Evolutionary conservation across 2,888 invertebrate genomes (phyloP).

Genomic region (Drosophila kokeensis): DNA sequence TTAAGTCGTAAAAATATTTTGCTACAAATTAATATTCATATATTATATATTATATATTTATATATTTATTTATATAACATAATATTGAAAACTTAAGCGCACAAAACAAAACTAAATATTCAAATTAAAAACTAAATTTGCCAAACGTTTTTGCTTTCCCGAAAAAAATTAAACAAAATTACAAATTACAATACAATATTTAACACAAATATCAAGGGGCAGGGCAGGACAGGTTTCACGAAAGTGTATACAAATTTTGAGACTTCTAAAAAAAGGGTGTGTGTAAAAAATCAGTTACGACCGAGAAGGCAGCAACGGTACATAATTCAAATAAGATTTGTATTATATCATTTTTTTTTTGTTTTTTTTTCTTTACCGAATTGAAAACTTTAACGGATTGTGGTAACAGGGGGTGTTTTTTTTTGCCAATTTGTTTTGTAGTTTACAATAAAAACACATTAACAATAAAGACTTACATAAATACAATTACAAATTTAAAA

Average conservation of each 20-base stretch:
- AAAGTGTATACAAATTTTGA: conserved; percentile 13
- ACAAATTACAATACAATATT: conserved; percentile 77
- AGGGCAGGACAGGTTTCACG: neutral
- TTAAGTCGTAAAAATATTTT: conserved; percentile 77
- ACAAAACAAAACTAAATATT: conserved; percentile 77
- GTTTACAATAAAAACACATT: conserved; percentile 79
- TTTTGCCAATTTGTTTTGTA: conserved; percentile 67
- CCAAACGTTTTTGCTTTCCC: conserved; percentile 84
- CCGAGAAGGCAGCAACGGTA: conserved; percentile 57
- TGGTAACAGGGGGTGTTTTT: conserved; percentile 60
- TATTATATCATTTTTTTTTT: conserved; percentile 21
- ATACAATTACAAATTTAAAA: conserved; percentile 77
- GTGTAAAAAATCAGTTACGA: conserved; percentile 21
- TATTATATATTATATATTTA: conserved; percentile 55
- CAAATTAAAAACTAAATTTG: conserved; percentile 81
- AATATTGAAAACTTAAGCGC: conserved; percentile 80
- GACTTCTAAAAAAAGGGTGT: conserved; percentile 42
- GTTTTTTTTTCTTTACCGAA: conserved; percentile 38
- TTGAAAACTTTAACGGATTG: conserved; percentile 65
- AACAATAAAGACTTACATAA: conserved; percentile 76
- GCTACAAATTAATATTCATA: conserved; percentile 82
- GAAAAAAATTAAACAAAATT: conserved; percentile 74
- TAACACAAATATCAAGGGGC: conserved; percentile 62
- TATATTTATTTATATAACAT: conserved; percentile 69
- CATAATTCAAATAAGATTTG: conserved; percentile 34